These are phyloP conservation scores for Platyrinchus mystaceus DNA, from an alignment of 2,797 vertebrate species.

Conservation along the genomic window DNA sequence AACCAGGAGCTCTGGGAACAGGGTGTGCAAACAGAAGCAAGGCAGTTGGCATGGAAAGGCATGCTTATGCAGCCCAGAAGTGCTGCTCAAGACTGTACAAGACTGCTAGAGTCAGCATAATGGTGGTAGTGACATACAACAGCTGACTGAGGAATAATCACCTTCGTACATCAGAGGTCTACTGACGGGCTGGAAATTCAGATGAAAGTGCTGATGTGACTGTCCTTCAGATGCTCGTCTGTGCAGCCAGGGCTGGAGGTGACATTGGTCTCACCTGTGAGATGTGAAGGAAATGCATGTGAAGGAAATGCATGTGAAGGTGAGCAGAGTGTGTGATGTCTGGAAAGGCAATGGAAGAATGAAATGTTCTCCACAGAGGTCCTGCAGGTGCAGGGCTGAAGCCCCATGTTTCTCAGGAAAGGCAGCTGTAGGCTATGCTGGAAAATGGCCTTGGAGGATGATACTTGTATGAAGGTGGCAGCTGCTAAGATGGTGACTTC, in stretches of 20 bases:
- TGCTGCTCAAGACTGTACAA: not conserved
- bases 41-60: not conserved
- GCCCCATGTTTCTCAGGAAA: not conserved
- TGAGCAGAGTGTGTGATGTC: not conserved
- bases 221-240: not conserved
- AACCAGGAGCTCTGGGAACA: slow-evolving; percentile 5
- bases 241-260: not conserved
- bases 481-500: not conserved
- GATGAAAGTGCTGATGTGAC: not conserved
- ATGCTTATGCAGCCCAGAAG: not conserved
- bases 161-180: not conserved
- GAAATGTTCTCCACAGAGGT: not conserved
- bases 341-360: not conserved
- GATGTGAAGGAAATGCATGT: not conserved
- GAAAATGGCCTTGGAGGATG: not conserved
- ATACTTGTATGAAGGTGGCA: rapidly evolving
- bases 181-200: not conserved
- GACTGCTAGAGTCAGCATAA: not conserved
- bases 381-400: not conserved
- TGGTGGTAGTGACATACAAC: not conserved
- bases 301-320: not conserved
- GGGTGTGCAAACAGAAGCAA: slow-evolving; percentile 11
- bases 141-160: not conserved
- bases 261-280: not conserved
- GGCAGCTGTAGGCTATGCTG: not conserved